phyloP scores from a whole-genome alignment of 2,797 vertebrate species.

The Tinamus major region DNA sequence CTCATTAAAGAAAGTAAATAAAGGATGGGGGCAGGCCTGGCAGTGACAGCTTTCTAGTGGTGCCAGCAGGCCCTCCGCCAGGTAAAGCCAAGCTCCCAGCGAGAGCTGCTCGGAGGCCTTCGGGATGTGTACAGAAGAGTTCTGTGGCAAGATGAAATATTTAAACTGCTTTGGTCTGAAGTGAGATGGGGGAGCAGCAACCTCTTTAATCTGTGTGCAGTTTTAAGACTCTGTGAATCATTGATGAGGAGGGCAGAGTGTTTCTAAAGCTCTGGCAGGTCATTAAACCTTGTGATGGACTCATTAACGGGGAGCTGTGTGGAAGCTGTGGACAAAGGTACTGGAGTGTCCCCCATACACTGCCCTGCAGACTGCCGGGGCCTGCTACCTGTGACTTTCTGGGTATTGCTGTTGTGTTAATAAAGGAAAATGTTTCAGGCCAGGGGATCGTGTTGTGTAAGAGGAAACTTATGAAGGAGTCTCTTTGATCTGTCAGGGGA shows the following conservation, averaged over 20 bases:
- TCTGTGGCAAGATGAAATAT: constrained; percentile 68
- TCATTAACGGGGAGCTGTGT: constrained; percentile 42
- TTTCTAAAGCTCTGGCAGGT: constrained; percentile 66
- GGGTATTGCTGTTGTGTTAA: neutral
- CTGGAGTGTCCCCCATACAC: neutral
- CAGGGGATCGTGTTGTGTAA: neutral
- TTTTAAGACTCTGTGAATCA: constrained; percentile 69
- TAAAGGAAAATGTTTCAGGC: neutral
- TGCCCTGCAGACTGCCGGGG: neutral
- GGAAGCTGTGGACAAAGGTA: constrained; percentile 21
- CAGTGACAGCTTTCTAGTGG: neutral
- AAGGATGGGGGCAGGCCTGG: constrained; percentile 3
- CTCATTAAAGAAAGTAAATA: constrained; percentile 59
- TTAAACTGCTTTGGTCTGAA: constrained; percentile 62
- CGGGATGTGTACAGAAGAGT: constrained; percentile 55
- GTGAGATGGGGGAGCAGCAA: constrained; percentile 37
- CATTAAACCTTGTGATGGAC: constrained; percentile 62
- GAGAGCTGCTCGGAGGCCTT: constrained; percentile 14
- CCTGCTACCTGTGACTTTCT: neutral
- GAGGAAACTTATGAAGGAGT: neutral
- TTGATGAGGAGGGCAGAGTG: constrained; percentile 66
- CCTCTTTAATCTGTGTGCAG: constrained; percentile 65
- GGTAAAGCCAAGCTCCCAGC: neutral
- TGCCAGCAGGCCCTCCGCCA: constrained; percentile 44
- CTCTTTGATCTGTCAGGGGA: constrained; percentile 9